These are phyloP conservation scores for Halictus quadricinctus DNA, from an alignment of 2,888 invertebrate species.

Conservation along the genomic window DNA sequence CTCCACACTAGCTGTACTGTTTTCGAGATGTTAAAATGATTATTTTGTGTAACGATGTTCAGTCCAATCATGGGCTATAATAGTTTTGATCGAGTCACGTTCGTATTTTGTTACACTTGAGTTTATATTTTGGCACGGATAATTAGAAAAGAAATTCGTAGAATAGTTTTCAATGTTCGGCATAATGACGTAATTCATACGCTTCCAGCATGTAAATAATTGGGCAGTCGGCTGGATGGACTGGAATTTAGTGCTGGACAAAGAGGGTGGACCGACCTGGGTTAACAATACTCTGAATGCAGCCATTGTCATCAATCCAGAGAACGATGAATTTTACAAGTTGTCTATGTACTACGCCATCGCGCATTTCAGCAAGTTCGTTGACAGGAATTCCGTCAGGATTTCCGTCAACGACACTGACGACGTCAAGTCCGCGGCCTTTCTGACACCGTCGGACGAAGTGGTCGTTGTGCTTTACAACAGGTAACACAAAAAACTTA, in stretches of 20 bases:
- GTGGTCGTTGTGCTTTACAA: constrained; percentile 2
- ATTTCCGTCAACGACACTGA: constrained; percentile 69
- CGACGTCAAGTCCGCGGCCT: neutral
- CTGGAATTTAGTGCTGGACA: constrained; percentile 93
- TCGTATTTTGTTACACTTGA: no score
- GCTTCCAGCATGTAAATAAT: constrained; percentile 5
- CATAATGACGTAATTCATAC: neutral
- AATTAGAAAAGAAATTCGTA: no score
- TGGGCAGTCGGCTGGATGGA: constrained; percentile 89
- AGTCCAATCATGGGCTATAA: no score
- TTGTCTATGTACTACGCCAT: constrained; percentile 94
- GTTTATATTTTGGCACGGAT: no score
- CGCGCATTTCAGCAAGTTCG: constrained; percentile 91
- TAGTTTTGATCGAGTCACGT: no score
- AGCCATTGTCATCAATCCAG: constrained; percentile 87
- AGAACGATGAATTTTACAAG: constrained; percentile 90
- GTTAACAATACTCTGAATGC: constrained; percentile 91
- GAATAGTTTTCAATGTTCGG: neutral
- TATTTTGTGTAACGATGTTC: no score
- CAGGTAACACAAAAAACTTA: neutral
- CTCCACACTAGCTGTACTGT: no score
- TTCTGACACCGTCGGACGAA: neutral
- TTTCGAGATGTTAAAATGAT: no score
- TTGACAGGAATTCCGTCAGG: constrained; percentile 85
- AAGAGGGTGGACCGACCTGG: constrained; percentile 92